Conservation (phyloP, 2,888 invertebrate species). For the Troilus luridus region DNA sequence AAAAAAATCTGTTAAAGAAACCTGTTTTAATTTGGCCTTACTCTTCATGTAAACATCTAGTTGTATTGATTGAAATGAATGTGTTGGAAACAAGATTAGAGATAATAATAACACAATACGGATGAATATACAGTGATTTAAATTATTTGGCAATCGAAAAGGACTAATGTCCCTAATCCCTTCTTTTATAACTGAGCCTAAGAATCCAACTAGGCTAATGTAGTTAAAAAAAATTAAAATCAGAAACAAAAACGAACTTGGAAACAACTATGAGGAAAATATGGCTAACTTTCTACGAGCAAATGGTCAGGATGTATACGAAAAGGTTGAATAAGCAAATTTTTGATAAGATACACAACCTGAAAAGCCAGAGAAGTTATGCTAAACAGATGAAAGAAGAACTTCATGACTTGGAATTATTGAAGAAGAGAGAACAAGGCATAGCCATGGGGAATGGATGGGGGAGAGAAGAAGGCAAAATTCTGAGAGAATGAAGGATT, state of each 20-base stretch:
- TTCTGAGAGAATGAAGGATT: too few relatives aligned
- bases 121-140: neutral
- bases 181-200: neutral
- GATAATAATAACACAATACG: neutral
- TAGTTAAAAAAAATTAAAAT: neutral
- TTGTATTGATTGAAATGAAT: neutral
- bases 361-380: too few relatives aligned
- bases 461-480: too few relatives aligned
- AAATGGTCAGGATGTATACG: too few relatives aligned
- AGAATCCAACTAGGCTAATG: neutral
- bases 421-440: too few relatives aligned
- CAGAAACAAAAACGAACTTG: neutral
- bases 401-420: too few relatives aligned
- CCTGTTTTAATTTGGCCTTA: neutral
- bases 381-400: too few relatives aligned
- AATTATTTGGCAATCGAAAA: neutral
- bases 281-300: too few relatives aligned
- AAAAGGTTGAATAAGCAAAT: too few relatives aligned
- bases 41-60: neutral
- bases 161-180: neutral
- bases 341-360: too few relatives aligned
- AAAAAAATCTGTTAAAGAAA: neutral
- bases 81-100: neutral
- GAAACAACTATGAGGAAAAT: too few relatives aligned
- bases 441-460: too few relatives aligned